Evolutionary conservation across 37 sponge, comb jelly and placozoan species (phyloP), one percentile per base, ranked within the genome.

Genomic region (Spongilla lacustris): DNA sequence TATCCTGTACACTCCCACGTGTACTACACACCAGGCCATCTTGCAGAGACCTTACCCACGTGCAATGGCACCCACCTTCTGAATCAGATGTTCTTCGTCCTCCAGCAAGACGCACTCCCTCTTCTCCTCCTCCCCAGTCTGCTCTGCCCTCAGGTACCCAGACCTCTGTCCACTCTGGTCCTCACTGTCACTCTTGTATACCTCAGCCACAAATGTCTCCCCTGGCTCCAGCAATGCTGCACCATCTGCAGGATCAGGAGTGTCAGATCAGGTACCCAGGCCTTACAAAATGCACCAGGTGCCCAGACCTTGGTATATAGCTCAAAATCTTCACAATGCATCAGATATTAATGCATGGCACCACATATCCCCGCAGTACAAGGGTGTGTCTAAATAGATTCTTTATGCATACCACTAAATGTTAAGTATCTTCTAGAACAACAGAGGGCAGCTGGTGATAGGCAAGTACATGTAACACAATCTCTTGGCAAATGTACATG

Each of bases 71-170:
- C 58, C 58, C 58, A 58, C 58, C 58, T 58, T 58, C 68, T 79
- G 33, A n/a, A n/a, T n/a, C n/a, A n/a, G n/a, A 35, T 74, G 26
- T 1, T 74, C 88, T 2, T 58, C 66, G 1, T 82, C 85, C 48
- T 84, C 82, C 37, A 78, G 33, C 69, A 92, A 34, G 23, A 85
- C 74, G 71, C 88, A 92, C 85, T 89, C 93, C 67, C 32, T 80
- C 32, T 50, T 80, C 31, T 80, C 80, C 31, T 80, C 80, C 66
- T 29, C 66, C 67, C 30, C 50, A 14, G 50, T 13, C 58, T 17
- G 58, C 58, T 58, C 14, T 6, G 14, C 58, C 58, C 21, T 10
- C 58, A 1, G 58, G 58, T 58, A 17, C 58, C 58, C 14, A 33
- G 31, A 68, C 67, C 4, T 24, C 75, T 36, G 32, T 35, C 32